A percentile compares a stretch with the other conserved stretches of the same genome.
Conservation (phyloP, 1,140 invertebrate genomes). For the Drosophila sproati region DNA sequence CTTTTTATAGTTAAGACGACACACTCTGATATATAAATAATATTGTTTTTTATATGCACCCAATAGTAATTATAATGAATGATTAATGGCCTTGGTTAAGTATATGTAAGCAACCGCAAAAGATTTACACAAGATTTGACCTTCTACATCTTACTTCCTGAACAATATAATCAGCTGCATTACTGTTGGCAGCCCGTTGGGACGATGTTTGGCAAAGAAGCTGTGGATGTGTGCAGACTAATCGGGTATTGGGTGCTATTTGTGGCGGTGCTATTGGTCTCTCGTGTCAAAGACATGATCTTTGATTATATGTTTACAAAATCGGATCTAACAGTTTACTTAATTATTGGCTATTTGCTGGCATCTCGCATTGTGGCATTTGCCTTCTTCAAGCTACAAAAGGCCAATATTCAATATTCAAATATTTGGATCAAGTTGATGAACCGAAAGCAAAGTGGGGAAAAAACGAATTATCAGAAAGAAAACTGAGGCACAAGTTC, state of each 20-base stretch:
- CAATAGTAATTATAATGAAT: not conserved
- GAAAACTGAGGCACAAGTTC: not conserved
- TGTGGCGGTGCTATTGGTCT: not conserved
- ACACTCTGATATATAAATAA: no score
- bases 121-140: not conserved
- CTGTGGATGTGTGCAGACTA: conserved; percentile 27
- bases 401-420: not conserved
- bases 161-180: conserved; percentile 2
- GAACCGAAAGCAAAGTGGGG: conserved; percentile 8
- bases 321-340: not conserved
- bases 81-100: not conserved
- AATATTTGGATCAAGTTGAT: conserved; percentile 21
- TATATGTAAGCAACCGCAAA: not conserved
- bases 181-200: not conserved
- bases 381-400: not conserved
- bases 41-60: no score
- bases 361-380: not conserved
- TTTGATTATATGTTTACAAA: conserved; percentile 11
- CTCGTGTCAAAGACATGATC: not conserved
- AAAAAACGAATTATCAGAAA: no score
- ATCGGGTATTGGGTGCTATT: conserved; percentile 25
- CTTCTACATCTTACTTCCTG: not conserved
- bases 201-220: conserved; percentile 35
- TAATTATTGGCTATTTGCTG: conserved; percentile 21
- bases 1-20: no score